Evolutionary conservation across 1,140 invertebrate genomes (phyloP).

Genomic region (Lasioglossum albipes): DNA sequence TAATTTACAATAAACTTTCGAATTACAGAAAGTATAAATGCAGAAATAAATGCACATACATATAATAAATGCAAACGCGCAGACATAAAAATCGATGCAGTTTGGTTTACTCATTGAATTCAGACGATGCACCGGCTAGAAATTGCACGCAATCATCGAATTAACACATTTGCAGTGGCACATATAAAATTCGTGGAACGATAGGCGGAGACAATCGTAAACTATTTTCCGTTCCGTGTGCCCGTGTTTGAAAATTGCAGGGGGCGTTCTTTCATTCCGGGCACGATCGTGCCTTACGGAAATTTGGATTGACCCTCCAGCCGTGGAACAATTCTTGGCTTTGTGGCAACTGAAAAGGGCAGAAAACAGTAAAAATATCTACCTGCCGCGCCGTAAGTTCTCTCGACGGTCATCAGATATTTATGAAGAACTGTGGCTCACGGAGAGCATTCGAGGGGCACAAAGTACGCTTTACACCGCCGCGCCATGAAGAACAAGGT

Average conservation of each 20-base stretch:
- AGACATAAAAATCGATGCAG: no score
- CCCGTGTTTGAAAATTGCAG: conserved; percentile 19
- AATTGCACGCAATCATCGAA: no score
- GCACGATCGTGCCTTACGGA: conserved; percentile 28
- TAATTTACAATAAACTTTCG: no score
- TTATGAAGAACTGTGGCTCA: conserved; percentile 61
- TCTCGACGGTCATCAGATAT: conserved; percentile 60
- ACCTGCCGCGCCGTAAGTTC: conserved; percentile 33
- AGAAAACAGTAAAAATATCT: conserved; percentile 49
- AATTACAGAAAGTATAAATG: no score
- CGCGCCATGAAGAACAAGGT: background rate
- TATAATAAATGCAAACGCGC: no score
- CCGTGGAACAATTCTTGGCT: conserved; percentile 38
- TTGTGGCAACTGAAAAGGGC: conserved; percentile 1
- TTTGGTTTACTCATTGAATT: no score
- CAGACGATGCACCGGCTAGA: no score
- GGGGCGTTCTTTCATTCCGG: background rate
- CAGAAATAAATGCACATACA: no score
- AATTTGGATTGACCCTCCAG: conserved; percentile 42
- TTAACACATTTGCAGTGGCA: background rate
- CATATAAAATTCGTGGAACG: background rate
- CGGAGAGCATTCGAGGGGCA: conserved; percentile 38
- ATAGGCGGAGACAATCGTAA: background rate
- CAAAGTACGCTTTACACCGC: conserved; percentile 7
- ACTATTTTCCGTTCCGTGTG: background rate